Conservation (phyloP, 2,888 invertebrate species). For the Notodonta dromedarius region DNA sequence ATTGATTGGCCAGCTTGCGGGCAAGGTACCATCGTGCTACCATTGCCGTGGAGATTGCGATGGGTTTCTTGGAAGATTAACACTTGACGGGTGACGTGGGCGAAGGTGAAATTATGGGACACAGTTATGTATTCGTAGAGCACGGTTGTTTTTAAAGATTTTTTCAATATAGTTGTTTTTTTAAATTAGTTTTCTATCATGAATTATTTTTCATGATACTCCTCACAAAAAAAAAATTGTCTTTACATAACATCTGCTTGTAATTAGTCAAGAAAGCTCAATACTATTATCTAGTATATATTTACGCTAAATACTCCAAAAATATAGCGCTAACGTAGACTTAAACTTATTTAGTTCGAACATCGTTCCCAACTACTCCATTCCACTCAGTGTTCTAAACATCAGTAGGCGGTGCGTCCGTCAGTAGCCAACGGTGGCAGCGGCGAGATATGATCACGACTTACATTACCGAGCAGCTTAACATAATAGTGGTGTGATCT, state of each 20-base stretch:
- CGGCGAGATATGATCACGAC: conserved; percentile 60
- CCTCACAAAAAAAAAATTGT: too few relatives aligned
- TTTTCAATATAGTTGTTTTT: neutral
- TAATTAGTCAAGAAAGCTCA: too few relatives aligned
- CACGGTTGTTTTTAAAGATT: neutral
- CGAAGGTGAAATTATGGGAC: neutral
- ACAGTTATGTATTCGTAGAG: neutral
- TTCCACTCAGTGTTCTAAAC: conserved; percentile 36
- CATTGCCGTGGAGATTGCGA: conserved; percentile 28
- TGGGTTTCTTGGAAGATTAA: conserved; percentile 5
- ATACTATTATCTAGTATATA: too few relatives aligned
- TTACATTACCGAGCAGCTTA: conserved; percentile 41
- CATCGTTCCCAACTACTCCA: conserved; percentile 25
- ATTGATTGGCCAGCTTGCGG: conserved; percentile 75
- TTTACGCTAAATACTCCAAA: too few relatives aligned
- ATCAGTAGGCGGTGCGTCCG: conserved; percentile 49
- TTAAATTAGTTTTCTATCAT: too few relatives aligned
- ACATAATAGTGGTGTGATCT: conserved; percentile 31
- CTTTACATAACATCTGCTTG: too few relatives aligned
- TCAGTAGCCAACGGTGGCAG: conserved; percentile 62
- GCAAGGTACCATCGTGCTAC: conserved; percentile 47
- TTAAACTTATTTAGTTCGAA: neutral
- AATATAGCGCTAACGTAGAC: neutral
- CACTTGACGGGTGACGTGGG: conserved; percentile 3
- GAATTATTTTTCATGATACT: too few relatives aligned